Evolutionary conservation across 2,888 invertebrate genomes (phyloP).

Genomic region (Salticus scenicus): DNA sequence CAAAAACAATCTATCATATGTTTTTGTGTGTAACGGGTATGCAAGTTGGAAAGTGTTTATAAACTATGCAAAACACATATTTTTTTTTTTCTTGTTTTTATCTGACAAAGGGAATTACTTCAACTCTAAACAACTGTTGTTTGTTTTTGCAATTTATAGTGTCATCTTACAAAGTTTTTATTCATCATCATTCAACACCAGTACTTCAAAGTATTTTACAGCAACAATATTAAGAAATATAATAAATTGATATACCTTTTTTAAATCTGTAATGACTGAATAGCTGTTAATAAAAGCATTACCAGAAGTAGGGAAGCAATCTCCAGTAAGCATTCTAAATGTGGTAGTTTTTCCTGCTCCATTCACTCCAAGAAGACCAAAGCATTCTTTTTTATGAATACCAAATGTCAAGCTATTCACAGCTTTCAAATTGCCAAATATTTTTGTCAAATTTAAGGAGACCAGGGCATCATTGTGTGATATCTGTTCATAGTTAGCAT

Average conservation of each 20-base stretch:
- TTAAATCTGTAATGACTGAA: conserved; percentile 33
- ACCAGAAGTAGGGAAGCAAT: conserved; percentile 39
- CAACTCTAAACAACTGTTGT: too few species aligned
- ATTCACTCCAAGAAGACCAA: conserved; percentile 72
- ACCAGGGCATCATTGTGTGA: conserved; percentile 31
- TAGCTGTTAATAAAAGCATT: conserved; percentile 59
- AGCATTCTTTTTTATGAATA: conserved; percentile 71
- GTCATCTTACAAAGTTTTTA: too few species aligned
- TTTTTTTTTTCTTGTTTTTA: too few species aligned
- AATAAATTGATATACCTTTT: conserved; percentile 36
- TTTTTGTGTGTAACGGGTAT: too few species aligned
- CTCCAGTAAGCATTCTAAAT: conserved; percentile 71
- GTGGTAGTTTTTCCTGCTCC: conserved; percentile 73
- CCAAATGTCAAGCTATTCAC: conserved; percentile 71
- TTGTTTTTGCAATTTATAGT: too few species aligned
- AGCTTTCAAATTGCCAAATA: conserved; percentile 65
- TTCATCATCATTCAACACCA: too few species aligned
- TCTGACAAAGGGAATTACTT: too few species aligned
- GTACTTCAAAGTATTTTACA: too few species aligned
- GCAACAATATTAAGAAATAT: too few species aligned
- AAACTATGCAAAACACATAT: too few species aligned
- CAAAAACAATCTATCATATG: too few species aligned
- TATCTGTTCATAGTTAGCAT: neutral
- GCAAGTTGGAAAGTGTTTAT: too few species aligned
- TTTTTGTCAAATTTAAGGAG: conserved; percentile 62